A percentile compares a stretch with the other conserved stretches of the same genome.
These are phyloP conservation scores for Heterotis niloticus DNA, from an alignment of 2,113 vertebrate species.

Conservation along the genomic window DNA sequence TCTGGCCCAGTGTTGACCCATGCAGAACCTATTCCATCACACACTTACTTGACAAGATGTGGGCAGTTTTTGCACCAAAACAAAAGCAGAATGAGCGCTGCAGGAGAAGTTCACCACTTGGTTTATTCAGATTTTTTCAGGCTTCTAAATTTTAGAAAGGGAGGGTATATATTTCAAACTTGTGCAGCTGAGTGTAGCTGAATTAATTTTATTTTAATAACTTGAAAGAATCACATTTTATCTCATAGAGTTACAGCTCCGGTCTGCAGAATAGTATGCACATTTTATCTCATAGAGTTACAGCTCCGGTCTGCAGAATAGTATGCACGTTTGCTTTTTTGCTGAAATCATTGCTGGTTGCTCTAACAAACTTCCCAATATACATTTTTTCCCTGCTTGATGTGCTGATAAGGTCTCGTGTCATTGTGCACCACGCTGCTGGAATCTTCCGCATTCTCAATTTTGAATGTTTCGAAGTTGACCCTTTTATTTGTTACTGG, in stretches of 20 bases:
- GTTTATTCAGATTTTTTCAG: neutral
- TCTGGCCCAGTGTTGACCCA: conserved; percentile 4
- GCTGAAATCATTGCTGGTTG: neutral
- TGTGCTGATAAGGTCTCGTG: neutral
- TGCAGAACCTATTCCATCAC: neutral
- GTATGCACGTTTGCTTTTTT: conserved; percentile 1
- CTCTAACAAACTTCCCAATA: conserved; percentile 19
- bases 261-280: conserved; percentile 4
- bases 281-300: conserved; percentile 17
- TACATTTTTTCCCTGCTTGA: neutral
- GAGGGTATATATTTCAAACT: neutral
- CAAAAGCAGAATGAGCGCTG: conserved; percentile 8
- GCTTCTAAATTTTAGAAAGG: neutral
- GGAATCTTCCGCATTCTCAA: neutral
- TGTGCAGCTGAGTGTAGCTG: neutral
- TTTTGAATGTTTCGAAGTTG: neutral
- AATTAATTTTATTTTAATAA: neutral
- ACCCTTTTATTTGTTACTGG: conserved; percentile 8
- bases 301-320: neutral
- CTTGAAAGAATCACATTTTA: neutral
- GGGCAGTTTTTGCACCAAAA: neutral
- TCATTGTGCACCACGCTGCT: neutral
- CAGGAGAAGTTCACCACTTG: neutral
- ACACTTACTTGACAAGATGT: neutral
- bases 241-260: conserved; percentile 8